Percentiles rank a stretch among this genome's conserved stretches.
Conservation (phyloP, 2,113 vertebrate genomes). For the Tragelaphus strepsiceros region DNA sequence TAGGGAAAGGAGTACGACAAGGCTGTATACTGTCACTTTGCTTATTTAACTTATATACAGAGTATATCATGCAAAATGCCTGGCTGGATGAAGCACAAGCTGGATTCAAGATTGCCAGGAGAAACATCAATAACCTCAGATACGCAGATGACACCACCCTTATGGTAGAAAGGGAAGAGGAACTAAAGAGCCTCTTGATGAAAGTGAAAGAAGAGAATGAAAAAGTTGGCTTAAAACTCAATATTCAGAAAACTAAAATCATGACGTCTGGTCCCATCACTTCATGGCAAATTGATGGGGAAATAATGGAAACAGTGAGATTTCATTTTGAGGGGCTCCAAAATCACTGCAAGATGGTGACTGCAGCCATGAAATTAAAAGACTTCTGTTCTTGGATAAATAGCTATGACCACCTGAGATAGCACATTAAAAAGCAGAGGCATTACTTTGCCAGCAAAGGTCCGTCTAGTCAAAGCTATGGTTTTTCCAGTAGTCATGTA, state of each 20-base stretch:
- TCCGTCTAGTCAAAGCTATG: not conserved
- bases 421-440: not conserved
- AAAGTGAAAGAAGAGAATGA: not conserved
- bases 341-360: not conserved
- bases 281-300: not conserved
- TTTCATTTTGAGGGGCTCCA: not conserved
- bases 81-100: not conserved
- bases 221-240: not conserved
- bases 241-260: not conserved
- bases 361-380: not conserved
- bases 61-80: not conserved
- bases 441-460: not conserved
- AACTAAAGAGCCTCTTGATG: not conserved
- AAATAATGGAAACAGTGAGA: not conserved
- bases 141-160: not conserved
- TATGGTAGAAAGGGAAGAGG: not conserved
- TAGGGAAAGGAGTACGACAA: not conserved
- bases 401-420: not conserved
- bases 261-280: not conserved
- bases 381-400: not conserved
- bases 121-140: not conserved
- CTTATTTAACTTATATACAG: not conserved
- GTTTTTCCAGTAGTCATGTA: not conserved
- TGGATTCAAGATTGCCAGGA: accelerated
- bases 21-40: not conserved